These are phyloP conservation scores for Triplophysa siluroides DNA, from an alignment of 2,113 vertebrate genomes.

Conservation along the genomic window DNA sequence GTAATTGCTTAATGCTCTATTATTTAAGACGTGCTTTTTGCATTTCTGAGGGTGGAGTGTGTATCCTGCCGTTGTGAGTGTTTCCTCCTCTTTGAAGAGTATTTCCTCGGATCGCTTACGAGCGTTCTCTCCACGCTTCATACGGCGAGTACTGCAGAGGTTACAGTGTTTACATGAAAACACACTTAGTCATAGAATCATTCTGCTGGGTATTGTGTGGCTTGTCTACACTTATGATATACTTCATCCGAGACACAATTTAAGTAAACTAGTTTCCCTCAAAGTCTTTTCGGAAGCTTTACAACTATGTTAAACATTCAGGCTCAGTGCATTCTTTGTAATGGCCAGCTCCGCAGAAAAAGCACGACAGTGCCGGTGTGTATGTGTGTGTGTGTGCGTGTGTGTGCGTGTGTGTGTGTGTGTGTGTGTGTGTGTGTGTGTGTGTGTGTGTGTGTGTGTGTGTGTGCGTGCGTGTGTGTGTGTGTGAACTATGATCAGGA, in stretches of 20 bases:
- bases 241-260: background rate
- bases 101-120: constrained; percentile 16
- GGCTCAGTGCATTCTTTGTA: background rate
- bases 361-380: background rate
- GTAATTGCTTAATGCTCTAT: constrained; percentile 30
- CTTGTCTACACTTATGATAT: background rate
- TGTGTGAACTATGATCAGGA: constrained; percentile 11
- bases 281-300: constrained; percentile 5
- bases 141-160: background rate
- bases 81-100: constrained; percentile 18
- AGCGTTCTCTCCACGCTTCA: background rate
- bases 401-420: background rate
- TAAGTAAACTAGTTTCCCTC: background rate
- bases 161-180: constrained; percentile 21
- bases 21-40: constrained; percentile 36
- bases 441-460: constrained; percentile 6
- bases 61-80: constrained; percentile 17
- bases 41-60: background rate
- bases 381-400: background rate
- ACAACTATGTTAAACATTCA: constrained; percentile 21
- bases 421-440: background rate
- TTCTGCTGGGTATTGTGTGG: background rate
- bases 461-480: background rate
- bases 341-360: background rate
- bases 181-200: background rate